These are phyloP conservation scores for Caiman crocodilus DNA, from an alignment of 2,797 vertebrate species.

Conservation along the genomic window DNA sequence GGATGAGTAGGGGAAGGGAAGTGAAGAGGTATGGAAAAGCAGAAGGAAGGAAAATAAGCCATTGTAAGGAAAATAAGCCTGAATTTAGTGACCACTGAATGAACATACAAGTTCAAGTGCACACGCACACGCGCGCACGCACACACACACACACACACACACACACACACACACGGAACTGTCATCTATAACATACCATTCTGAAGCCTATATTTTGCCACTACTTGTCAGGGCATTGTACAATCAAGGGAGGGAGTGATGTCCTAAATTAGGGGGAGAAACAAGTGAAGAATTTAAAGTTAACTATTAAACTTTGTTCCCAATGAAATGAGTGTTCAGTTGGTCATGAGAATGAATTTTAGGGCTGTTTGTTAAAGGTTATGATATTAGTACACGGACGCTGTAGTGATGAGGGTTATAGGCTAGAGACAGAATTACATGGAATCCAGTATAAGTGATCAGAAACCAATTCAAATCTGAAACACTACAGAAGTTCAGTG, in stretches of 20 bases:
- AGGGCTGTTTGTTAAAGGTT: constrained; percentile 37
- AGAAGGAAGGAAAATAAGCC: not conserved
- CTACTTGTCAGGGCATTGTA: too few species aligned
- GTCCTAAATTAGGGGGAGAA: not conserved
- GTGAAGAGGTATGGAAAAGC: not conserved
- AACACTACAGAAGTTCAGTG: too few species aligned
- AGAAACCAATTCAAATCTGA: too few species aligned
- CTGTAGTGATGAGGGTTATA: constrained; percentile 12
- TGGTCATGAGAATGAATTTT: not conserved
- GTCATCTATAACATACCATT: too few species aligned
- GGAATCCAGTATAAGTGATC: too few species aligned
- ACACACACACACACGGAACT: too few species aligned
- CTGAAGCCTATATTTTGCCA: too few species aligned
- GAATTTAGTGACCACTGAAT: not conserved
- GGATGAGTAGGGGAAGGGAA: not conserved
- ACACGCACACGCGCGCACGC: too few species aligned
- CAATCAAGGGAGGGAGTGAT: not conserved
- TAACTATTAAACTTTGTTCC: not conserved
- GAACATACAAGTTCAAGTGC: not conserved
- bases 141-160: too few species aligned
- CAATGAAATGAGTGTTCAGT: not conserved
- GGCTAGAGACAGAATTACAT: too few species aligned
- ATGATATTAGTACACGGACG: constrained; percentile 25
- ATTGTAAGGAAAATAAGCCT: not conserved
- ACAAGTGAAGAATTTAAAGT: not conserved